Evolutionary conservation across 2,113 vertebrate genomes (phyloP).

Genomic region (Propithecus coquereli): DNA sequence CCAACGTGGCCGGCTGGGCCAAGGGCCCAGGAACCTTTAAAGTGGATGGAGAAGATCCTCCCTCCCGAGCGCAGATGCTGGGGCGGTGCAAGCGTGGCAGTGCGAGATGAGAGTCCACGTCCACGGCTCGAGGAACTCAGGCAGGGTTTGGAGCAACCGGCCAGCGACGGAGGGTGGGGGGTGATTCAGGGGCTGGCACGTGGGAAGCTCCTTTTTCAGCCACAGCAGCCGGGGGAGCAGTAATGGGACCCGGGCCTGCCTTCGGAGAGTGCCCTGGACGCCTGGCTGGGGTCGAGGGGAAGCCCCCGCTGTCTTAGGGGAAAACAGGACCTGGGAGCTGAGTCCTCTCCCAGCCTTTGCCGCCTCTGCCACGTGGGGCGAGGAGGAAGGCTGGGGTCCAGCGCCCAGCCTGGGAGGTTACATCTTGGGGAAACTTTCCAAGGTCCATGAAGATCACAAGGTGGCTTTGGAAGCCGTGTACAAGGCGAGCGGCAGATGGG

Average conservation of each 20-base stretch:
- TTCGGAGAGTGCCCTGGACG: background rate
- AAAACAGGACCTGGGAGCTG: background rate
- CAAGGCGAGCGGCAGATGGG: background rate
- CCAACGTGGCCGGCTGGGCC: background rate
- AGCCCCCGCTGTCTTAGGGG: background rate
- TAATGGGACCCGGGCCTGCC: background rate
- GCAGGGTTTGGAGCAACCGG: too few species aligned
- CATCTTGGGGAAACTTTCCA: background rate
- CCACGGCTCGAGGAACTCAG: background rate
- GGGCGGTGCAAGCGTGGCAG: background rate
- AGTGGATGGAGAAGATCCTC: background rate
- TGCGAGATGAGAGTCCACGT: background rate
- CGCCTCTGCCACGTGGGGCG: too few species aligned
- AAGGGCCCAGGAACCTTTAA: background rate
- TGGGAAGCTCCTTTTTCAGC: background rate
- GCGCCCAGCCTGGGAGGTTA: background rate
- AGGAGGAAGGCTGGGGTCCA: background rate
- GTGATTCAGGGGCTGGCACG: background rate
- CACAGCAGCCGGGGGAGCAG: background rate
- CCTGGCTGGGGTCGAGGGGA: too few species aligned
- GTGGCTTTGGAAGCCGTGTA: background rate
- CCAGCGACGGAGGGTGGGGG: background rate
- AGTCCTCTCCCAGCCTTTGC: background rate
- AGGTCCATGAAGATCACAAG: background rate
- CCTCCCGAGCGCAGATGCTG: background rate